A percentile compares a stretch with the other conserved stretches of the same genome.
phyloP scores from a whole-genome alignment of 2,113 vertebrate genomes.

The Pogona vitticeps region DNA sequence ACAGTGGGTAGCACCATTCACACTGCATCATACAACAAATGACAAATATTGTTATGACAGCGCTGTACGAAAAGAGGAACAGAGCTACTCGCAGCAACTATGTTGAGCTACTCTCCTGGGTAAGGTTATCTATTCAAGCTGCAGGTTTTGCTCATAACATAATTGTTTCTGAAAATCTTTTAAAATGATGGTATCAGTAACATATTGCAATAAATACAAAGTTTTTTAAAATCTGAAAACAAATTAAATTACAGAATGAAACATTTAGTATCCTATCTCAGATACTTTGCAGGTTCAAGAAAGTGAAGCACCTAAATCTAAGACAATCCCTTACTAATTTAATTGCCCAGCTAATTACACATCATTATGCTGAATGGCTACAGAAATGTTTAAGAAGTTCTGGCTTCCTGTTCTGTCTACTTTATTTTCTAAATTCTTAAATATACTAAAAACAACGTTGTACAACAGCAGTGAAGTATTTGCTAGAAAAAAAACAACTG shows the following conservation, averaged over 20 bases:
- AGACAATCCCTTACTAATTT: background rate
- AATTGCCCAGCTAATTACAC: background rate
- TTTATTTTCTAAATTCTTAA: fast-evolving
- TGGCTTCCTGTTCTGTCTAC: fast-evolving
- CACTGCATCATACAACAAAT: background rate
- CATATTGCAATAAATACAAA: background rate
- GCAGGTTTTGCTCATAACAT: background rate
- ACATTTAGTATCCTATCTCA: fast-evolving
- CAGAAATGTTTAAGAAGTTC: background rate
- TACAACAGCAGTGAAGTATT: background rate
- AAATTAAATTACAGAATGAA: background rate
- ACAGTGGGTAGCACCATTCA: background rate
- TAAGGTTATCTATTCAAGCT: background rate
- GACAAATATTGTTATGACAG: background rate
- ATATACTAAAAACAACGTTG: background rate
- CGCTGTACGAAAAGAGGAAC: background rate
- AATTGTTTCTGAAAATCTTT: background rate
- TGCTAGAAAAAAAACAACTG: too few species aligned
- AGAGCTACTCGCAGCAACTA: background rate
- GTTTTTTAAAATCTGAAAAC: background rate
- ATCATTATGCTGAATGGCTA: background rate
- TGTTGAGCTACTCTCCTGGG: background rate
- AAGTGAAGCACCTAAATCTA: background rate
- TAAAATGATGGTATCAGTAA: background rate
- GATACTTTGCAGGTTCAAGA: background rate